These are phyloP conservation scores for Spinus pinus DNA, from an alignment of 2,797 vertebrate species.

Conservation along the genomic window DNA sequence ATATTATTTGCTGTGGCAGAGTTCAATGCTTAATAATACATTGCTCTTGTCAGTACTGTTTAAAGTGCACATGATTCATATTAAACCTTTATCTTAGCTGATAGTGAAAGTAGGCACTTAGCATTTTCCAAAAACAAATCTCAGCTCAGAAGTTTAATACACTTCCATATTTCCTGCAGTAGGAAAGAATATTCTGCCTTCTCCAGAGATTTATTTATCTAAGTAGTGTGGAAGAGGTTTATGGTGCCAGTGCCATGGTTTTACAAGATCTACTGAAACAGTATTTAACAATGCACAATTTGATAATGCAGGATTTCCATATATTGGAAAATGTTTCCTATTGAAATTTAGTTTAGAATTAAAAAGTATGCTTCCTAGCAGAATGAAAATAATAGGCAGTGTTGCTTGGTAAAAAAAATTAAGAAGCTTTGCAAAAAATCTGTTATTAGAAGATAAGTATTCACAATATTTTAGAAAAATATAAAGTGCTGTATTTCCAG, in stretches of 20 bases:
- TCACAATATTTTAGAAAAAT: neutral
- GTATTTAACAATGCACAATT: slow-evolving; percentile 31
- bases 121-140: slow-evolving; percentile 44
- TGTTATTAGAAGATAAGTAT: neutral
- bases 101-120: slow-evolving; percentile 14
- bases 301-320: slow-evolving; percentile 47
- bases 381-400: neutral
- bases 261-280: slow-evolving; percentile 1
- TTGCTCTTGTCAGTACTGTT: slow-evolving; percentile 44
- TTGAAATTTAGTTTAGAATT: slow-evolving; percentile 15
- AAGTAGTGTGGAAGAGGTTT: slow-evolving; percentile 34
- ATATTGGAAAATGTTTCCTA: slow-evolving; percentile 39
- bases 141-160: slow-evolving; percentile 46
- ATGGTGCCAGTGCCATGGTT: neutral
- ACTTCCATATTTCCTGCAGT: slow-evolving; percentile 36
- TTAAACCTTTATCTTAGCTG: slow-evolving; percentile 48
- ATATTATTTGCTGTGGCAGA: slow-evolving; percentile 33
- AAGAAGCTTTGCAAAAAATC: neutral
- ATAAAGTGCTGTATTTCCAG: neutral
- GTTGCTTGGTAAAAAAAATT: neutral
- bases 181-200: slow-evolving; percentile 21
- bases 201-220: slow-evolving; percentile 56
- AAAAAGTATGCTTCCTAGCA: neutral
- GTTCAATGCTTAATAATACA: slow-evolving; percentile 30
- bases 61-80: slow-evolving; percentile 60